phyloP scores from a whole-genome alignment of 2,113 vertebrate species.

The Muscicapa adusta region DNA sequence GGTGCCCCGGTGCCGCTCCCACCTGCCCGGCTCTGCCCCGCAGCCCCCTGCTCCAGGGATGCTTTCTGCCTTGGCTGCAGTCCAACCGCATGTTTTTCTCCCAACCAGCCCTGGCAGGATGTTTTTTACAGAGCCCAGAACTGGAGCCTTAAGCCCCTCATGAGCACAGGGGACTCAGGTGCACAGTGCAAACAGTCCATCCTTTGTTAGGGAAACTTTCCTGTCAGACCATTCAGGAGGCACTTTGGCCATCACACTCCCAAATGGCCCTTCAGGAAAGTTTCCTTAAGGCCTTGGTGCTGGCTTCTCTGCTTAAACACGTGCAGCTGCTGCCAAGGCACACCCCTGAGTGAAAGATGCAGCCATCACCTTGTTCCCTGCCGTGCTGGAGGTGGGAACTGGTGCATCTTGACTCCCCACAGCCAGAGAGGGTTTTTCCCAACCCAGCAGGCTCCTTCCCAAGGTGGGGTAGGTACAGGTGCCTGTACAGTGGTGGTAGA shows the following conservation, averaged over 20 bases:
- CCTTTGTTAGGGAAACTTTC: background rate
- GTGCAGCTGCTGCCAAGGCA: background rate
- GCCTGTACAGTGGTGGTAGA: background rate
- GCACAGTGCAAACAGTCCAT: background rate
- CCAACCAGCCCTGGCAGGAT: background rate
- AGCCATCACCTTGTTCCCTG: background rate
- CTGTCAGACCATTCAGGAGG: background rate
- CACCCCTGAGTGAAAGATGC: background rate
- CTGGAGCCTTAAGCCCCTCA: accelerated
- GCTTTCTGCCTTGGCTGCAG: background rate
- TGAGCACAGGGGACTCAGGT: too few relatives aligned
- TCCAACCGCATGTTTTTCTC: background rate
- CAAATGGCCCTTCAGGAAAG: accelerated
- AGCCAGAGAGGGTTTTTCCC: background rate
- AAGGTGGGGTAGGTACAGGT: background rate
- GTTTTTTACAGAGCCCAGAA: background rate
- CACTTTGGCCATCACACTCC: background rate
- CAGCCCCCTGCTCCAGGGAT: background rate
- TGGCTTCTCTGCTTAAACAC: background rate
- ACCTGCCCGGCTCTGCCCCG: background rate
- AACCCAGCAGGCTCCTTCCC: background rate
- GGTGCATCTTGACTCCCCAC: background rate
- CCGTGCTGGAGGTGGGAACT: accelerated
- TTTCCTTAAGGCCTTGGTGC: background rate
- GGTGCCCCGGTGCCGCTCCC: background rate